phyloP scores from a whole-genome alignment of 2,888 invertebrate genomes.

The Perizoma affinitatum region DNA sequence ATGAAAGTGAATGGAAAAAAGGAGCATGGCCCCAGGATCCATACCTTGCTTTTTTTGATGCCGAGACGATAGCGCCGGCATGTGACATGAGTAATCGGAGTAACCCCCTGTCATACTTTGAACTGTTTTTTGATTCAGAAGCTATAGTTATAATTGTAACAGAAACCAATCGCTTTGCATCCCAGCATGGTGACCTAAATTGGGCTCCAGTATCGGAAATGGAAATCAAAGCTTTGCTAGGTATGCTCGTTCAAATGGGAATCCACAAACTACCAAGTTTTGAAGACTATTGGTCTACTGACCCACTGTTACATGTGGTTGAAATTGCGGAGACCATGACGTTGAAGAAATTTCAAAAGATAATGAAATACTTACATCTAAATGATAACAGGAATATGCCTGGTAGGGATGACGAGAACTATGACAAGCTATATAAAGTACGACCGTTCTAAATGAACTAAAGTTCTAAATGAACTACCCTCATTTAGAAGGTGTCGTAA shows the following conservation, averaged over 20 bases:
- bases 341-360: conserved; percentile 21
- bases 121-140: conserved; percentile 29
- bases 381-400: conserved; percentile 24
- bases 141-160: conserved; percentile 21
- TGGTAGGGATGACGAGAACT: conserved; percentile 15
- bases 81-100: neutral
- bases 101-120: conserved; percentile 2
- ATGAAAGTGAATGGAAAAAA: conserved; percentile 5
- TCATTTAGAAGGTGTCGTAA: conserved; percentile 18
- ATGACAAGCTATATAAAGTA: conserved; percentile 7
- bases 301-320: conserved; percentile 21
- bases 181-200: conserved; percentile 4
- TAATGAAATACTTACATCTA: conserved; percentile 12
- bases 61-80: neutral
- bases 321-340: conserved; percentile 29
- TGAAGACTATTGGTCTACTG: conserved; percentile 27
- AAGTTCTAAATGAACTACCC: no score
- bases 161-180: conserved; percentile 35
- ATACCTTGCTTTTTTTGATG: neutral
- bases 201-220: conserved; percentile 1
- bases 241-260: conserved; percentile 23
- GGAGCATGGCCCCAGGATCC: neutral
- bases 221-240: conserved; percentile 18
- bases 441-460: conserved; percentile 15
- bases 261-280: conserved; percentile 22